These are phyloP conservation scores for Subacronicta megacephala DNA, from an alignment of 2,888 invertebrate species.

Conservation along the genomic window DNA sequence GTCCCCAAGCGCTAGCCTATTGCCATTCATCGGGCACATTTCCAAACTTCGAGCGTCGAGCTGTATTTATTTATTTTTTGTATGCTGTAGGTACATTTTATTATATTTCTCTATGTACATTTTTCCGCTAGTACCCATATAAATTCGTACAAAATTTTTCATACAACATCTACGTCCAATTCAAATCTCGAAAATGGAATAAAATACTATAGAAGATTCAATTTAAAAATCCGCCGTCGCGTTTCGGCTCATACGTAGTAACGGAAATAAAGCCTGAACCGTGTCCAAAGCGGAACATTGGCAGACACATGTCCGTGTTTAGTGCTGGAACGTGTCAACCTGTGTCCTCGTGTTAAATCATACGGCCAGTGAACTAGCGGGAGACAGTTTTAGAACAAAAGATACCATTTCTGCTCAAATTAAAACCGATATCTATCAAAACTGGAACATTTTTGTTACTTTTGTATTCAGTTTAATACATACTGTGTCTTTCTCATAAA, in stretches of 20 bases:
- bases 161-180: constrained; percentile 16
- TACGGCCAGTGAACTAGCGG: constrained; percentile 27
- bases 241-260: constrained; percentile 59
- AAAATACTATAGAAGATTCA: constrained; percentile 49
- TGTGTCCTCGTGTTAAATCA: constrained; percentile 46
- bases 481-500: no score
- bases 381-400: not conserved
- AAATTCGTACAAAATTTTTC: not conserved
- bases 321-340: constrained; percentile 59
- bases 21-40: no score
- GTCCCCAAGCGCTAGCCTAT: no score
- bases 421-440: not conserved
- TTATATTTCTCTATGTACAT: no score
- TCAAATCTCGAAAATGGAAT: constrained; percentile 43
- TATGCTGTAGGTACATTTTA: no score
- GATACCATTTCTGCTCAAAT: not conserved
- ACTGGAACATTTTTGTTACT: not conserved
- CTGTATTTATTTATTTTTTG: no score
- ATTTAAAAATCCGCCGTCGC: constrained; percentile 60
- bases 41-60: no score
- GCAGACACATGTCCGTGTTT: constrained; percentile 63
- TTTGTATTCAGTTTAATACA: no score
- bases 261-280: constrained; percentile 68
- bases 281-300: constrained; percentile 60
- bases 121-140: not conserved